These are phyloP conservation scores for Cephus rjabovi DNA, from an alignment of 2,888 invertebrate genomes.

Conservation along the genomic window DNA sequence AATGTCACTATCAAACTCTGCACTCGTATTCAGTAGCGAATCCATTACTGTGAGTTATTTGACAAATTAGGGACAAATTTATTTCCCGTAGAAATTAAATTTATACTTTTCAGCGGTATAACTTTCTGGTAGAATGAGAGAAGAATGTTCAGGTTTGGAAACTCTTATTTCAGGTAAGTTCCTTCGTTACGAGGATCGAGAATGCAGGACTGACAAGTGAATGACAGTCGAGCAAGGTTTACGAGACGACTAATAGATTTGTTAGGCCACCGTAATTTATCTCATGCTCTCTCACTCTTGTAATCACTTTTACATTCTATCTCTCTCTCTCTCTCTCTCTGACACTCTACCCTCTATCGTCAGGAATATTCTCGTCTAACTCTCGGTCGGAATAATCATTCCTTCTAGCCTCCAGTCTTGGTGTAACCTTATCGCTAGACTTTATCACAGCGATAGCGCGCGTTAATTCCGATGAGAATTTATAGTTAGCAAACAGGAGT, in stretches of 20 bases:
- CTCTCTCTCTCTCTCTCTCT: too few species aligned
- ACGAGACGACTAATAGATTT: constrained; percentile 5
- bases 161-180: neutral
- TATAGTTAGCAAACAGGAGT: neutral
- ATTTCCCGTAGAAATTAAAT: neutral
- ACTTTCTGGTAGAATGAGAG: neutral
- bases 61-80: neutral
- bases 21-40: neutral
- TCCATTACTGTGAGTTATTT: neutral
- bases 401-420: neutral
- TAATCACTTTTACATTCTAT: neutral
- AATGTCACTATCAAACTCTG: neutral
- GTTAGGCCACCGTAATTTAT: neutral
- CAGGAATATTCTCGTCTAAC: neutral
- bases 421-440: neutral
- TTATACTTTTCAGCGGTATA: neutral
- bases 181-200: neutral
- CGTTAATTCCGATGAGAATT: neutral
- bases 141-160: neutral
- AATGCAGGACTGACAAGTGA: neutral
- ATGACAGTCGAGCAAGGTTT: neutral
- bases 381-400: neutral
- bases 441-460: neutral
- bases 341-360: neutral
- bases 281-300: neutral